Evolutionary conservation across 2,113 vertebrate species (phyloP).

Genomic region (Pachyramphus minor): DNA sequence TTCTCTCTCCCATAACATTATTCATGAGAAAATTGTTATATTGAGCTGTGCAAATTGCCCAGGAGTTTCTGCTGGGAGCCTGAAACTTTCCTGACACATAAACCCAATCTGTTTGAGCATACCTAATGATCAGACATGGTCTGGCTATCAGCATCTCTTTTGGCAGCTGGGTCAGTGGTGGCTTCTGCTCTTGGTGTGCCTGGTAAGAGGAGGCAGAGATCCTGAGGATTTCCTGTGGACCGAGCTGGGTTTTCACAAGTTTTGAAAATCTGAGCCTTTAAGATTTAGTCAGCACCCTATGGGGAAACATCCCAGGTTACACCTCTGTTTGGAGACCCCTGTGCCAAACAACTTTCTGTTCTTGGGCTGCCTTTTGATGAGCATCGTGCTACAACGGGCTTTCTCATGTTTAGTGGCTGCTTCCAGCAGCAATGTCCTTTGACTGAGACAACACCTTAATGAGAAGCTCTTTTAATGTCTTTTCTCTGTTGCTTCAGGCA

Average conservation of each 20-base stretch:
- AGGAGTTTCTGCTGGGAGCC: constrained; percentile 1
- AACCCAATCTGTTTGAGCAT: background rate
- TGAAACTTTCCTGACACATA: background rate
- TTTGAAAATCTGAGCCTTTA: background rate
- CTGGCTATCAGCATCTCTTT: background rate
- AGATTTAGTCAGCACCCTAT: background rate
- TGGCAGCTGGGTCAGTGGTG: background rate
- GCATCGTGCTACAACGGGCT: background rate
- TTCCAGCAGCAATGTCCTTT: background rate
- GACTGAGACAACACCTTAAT: background rate
- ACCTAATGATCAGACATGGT: background rate
- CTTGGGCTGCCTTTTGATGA: background rate
- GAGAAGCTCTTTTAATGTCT: background rate
- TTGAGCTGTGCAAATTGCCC: background rate
- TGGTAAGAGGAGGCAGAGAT: background rate
- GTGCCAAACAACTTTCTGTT: background rate
- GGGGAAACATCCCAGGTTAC: background rate
- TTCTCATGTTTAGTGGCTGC: background rate
- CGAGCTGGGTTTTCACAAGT: background rate
- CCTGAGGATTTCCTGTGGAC: background rate
- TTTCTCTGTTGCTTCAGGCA: background rate
- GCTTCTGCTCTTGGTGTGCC: background rate
- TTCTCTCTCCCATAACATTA: background rate
- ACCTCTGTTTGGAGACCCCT: background rate
- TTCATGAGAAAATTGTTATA: background rate